These are phyloP conservation scores for Paratilapia polleni DNA, from an alignment of 2,113 vertebrate genomes.

Conservation along the genomic window DNA sequence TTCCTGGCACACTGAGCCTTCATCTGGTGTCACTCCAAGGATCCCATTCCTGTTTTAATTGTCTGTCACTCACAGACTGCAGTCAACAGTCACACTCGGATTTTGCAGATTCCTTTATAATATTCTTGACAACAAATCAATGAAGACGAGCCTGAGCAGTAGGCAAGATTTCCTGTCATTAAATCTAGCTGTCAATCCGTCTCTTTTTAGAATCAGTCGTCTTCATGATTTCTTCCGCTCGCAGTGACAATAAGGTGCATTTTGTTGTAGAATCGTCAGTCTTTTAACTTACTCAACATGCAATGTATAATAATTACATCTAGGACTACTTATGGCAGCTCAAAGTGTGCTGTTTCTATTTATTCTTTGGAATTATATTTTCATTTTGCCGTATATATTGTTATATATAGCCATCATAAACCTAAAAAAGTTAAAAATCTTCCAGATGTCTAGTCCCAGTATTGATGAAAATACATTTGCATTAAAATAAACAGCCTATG, in stretches of 20 bases:
- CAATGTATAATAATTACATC: background rate
- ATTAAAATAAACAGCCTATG: background rate
- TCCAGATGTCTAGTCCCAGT: background rate
- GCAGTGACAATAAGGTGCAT: background rate
- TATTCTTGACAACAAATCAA: constrained; percentile 78
- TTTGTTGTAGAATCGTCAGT: background rate
- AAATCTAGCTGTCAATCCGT: constrained; percentile 69
- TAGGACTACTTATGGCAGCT: background rate
- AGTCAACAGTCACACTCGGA: constrained; percentile 65
- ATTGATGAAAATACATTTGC: constrained; percentile 16
- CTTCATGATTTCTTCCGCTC: constrained; percentile 17
- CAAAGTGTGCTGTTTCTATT: background rate
- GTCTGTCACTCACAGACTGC: constrained; percentile 73
- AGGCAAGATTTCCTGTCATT: constrained; percentile 74
- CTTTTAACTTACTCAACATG: constrained; percentile 9
- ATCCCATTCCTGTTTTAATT: constrained; percentile 73
- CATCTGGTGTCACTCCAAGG: constrained; percentile 60
- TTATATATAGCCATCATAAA: background rate
- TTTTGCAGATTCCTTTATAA: constrained; percentile 68
- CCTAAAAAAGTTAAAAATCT: background rate
- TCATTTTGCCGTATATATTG: background rate
- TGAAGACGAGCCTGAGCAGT: constrained; percentile 66
- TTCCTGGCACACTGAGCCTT: constrained; percentile 56
- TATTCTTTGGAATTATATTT: background rate
- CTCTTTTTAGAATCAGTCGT: constrained; percentile 36